phyloP scores from a whole-genome alignment of 23 tunicate species.

The Halocynthia roretzi region DNA sequence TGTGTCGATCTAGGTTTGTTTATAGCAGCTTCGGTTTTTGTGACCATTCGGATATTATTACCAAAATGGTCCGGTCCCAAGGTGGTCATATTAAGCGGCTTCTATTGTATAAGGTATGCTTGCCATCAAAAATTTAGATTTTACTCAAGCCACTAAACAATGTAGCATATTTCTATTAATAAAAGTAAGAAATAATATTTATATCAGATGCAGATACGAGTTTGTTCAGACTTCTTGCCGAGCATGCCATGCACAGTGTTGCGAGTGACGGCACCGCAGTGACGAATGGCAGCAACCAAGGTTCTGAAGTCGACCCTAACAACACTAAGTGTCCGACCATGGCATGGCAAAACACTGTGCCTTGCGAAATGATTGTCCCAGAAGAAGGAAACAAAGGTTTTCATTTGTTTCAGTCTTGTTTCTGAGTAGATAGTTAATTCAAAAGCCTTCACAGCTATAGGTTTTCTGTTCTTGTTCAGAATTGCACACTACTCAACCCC shows the following conservation, averaged over 20 bases:
- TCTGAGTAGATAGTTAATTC: too few relatives aligned
- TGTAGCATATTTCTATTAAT: not conserved
- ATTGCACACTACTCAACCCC: not conserved
- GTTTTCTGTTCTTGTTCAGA: too few relatives aligned
- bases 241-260: conserved; percentile 47
- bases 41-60: too few relatives aligned
- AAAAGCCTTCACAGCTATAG: too few relatives aligned
- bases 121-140: not conserved
- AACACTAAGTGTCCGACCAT: conserved; percentile 10
- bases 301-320: not conserved
- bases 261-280: conserved; percentile 7
- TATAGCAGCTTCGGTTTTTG: too few relatives aligned
- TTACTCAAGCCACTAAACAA: not conserved
- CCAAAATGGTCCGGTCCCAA: too few relatives aligned
- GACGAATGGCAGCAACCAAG: not conserved
- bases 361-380: not conserved
- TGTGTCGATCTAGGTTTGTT: too few relatives aligned
- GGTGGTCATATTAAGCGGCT: not conserved
- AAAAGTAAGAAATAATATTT: not conserved
- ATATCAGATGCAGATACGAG: conserved; percentile 39
- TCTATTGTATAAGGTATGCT: not conserved
- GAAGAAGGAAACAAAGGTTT: not conserved
- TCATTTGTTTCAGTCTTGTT: too few relatives aligned
- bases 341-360: conserved; percentile 26
- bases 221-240: conserved; percentile 77